phyloP scores from a whole-genome alignment of 1,140 invertebrate species.

The Trachymyrmex cornetzi region DNA sequence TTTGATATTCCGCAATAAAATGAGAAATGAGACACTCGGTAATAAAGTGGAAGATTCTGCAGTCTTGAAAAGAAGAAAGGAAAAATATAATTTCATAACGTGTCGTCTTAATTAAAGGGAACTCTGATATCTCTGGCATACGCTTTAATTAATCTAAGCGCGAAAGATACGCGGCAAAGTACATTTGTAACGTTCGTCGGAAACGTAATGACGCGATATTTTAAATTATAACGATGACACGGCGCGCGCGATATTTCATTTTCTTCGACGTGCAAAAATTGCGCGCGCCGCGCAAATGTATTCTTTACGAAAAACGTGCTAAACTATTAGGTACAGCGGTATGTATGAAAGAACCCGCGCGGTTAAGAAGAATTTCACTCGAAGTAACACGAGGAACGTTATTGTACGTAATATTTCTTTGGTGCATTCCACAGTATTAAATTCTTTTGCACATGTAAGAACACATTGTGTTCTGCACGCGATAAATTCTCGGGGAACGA shows the following conservation, averaged over 20 bases:
- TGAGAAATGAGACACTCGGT: background rate
- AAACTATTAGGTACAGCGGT: slow-evolving; percentile 53
- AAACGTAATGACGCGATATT: slow-evolving; percentile 53
- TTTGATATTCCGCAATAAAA: slow-evolving; percentile 6
- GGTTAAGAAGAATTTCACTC: slow-evolving; percentile 61
- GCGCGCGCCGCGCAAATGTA: slow-evolving; percentile 42
- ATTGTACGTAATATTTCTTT: slow-evolving; percentile 62
- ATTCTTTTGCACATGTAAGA: slow-evolving; percentile 65
- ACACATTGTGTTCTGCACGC: slow-evolving; percentile 37
- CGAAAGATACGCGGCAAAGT: slow-evolving; percentile 45
- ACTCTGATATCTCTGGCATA: slow-evolving; percentile 16
- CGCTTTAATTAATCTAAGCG: slow-evolving; percentile 51
- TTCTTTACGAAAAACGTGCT: slow-evolving; percentile 56
- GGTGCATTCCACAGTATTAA: slow-evolving; percentile 60
- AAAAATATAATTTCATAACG: slow-evolving; percentile 27
- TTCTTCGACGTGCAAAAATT: slow-evolving; percentile 59
- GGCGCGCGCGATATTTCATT: slow-evolving; percentile 47
- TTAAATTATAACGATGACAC: slow-evolving; percentile 48
- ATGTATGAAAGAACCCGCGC: slow-evolving; percentile 34
- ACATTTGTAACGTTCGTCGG: slow-evolving; percentile 51
- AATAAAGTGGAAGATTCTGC: slow-evolving; percentile 14
- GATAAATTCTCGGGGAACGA: slow-evolving; percentile 60
- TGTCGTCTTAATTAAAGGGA: slow-evolving; percentile 48
- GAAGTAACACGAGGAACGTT: slow-evolving; percentile 51
- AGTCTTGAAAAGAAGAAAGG: slow-evolving; percentile 9